A percentile compares a stretch with the other conserved stretches of the same genome.
Conservation (phyloP, 2,113 vertebrate species). For the Amblyopsis rosae region DNA sequence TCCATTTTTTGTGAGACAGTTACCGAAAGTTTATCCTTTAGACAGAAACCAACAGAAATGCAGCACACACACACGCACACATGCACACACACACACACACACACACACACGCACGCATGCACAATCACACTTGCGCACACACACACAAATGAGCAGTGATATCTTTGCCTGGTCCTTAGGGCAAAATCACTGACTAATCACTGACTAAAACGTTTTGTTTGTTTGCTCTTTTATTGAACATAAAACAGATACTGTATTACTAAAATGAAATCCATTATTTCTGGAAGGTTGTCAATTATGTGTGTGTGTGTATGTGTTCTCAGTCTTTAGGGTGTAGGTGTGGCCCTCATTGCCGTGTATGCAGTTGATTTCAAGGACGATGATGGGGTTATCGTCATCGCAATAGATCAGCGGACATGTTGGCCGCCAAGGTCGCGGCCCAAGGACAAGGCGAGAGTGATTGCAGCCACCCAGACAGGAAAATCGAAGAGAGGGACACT, state of each 20-base stretch:
- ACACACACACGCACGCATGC: constrained; percentile 17
- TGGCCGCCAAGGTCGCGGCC: constrained; percentile 68
- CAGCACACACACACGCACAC: background rate
- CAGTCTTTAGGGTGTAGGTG: constrained; percentile 50
- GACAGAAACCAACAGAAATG: constrained; percentile 10
- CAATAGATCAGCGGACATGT: constrained; percentile 62
- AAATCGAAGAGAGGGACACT: constrained; percentile 75
- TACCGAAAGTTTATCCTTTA: background rate
- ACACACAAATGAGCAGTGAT: too few species aligned
- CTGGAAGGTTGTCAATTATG: background rate
- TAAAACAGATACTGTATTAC: too few species aligned
- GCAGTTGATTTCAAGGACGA: constrained; percentile 67
- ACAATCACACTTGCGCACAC: constrained; percentile 14
- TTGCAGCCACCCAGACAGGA: constrained; percentile 76
- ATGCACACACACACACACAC: constrained; percentile 27
- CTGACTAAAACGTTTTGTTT: too few species aligned
- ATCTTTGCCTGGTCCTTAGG: too few species aligned
- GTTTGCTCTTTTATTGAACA: too few species aligned
- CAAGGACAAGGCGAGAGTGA: constrained; percentile 73
- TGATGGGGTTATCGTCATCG: constrained; percentile 71
- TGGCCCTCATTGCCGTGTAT: constrained; percentile 39
- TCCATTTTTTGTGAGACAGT: constrained; percentile 46
- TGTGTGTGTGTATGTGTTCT: constrained; percentile 12
- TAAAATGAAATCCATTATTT: too few species aligned
- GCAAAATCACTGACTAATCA: too few species aligned